Evolutionary conservation across 1,140 invertebrate genomes (phyloP), one percentile per base, ranked within the genome.

Genomic region (Drosophila novamexicana): DNA sequence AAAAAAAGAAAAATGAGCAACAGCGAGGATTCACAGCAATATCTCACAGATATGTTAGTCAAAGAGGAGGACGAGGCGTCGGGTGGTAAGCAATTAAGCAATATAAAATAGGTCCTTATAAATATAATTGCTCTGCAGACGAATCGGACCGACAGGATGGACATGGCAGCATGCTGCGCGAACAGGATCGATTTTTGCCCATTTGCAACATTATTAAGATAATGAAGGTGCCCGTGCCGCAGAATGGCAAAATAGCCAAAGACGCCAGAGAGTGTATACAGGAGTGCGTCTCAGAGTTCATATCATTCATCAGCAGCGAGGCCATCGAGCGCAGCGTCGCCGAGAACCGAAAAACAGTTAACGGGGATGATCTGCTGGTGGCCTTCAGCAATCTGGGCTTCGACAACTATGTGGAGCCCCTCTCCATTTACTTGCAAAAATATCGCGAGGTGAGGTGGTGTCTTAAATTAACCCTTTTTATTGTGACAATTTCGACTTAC

Each of bases 251-350:
- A 94, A 99, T 99, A 86, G 98, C 99, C 0, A 99, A 99, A 94
- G 99, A 99, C 94, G 98, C 99, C 0, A 95, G 99, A 79, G 99
- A 99, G 93, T 99, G 98, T 94, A 97, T 99, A 16, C 99, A 99
- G 93, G 99, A 99, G 93, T 99, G 99, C 94, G 98, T 99, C 40
- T 99, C 98, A 0, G 99, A 99, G 92, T 99, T 99, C 91, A 99
- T 99, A 86, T 99, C 98, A 77, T 99, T 99, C 91, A 98, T 99
- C 52, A 99, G 99, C 0, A 99, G 98, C 90, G 99, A 99, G 94
- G 98, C 98, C 0, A 98, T 98, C 92, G 98, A 99, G 90, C 93
- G 98, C 29, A 99, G 98, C 93, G 97, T 98, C 79, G 96, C 98
- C 93, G 99, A 99, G 92, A 99, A 99, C 93, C 93, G 99, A 34